Conservation (phyloP, 2,113 vertebrate species). For the Varanus komodoensis region DNA sequence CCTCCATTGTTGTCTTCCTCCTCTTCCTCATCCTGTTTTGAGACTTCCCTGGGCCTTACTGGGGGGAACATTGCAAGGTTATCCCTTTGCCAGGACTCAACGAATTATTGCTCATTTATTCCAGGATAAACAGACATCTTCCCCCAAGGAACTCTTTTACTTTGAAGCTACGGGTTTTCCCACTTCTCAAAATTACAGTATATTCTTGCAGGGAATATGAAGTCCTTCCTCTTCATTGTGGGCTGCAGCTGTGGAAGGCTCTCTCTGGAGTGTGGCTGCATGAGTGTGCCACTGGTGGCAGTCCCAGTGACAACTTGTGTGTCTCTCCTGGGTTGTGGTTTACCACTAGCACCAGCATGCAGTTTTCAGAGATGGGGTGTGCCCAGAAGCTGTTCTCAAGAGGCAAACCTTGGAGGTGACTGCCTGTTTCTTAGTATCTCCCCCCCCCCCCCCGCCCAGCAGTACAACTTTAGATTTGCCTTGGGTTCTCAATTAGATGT, state of each 20-base stretch:
- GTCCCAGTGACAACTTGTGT: background rate
- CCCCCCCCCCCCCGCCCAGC: no score
- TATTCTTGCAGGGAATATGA: background rate
- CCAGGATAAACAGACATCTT: background rate
- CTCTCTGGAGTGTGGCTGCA: background rate
- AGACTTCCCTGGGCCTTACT: background rate
- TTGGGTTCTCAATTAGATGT: background rate
- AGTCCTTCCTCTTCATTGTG: background rate
- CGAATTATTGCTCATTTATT: background rate
- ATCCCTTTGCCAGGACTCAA: background rate
- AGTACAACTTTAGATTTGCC: background rate
- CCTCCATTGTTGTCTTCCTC: no score
- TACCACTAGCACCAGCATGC: background rate
- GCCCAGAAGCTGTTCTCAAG: background rate
- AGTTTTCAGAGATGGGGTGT: background rate
- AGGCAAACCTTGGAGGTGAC: background rate
- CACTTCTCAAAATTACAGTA: background rate
- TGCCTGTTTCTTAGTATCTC: no score
- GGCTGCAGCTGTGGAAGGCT: no score
- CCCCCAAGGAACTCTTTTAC: background rate
- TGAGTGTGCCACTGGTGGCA: no score
- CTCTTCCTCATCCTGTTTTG: background rate
- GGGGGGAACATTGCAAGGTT: background rate
- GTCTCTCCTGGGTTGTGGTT: no score
- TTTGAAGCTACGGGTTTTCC: background rate